A percentile compares a stretch with the other conserved stretches of the same genome.
Evolutionary conservation across 2,888 invertebrate species (phyloP).

Genomic region (Prosopocoilus inquinatus): DNA sequence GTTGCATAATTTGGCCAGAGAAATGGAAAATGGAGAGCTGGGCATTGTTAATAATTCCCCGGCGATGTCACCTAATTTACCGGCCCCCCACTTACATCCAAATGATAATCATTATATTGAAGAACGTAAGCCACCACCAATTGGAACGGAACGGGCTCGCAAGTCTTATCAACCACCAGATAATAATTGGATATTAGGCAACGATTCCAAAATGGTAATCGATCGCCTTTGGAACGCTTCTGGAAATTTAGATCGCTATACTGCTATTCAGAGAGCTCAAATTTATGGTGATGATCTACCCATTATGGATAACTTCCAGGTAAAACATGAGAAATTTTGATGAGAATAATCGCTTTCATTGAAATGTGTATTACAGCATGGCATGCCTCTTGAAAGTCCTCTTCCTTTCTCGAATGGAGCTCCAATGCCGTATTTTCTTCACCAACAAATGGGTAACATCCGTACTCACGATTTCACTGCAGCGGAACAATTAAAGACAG

Average conservation of each 20-base stretch:
- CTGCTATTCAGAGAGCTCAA: constrained; percentile 34
- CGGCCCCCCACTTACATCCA: constrained; percentile 18
- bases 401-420: constrained; percentile 43
- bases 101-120: constrained; percentile 44
- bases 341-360: constrained; percentile 8
- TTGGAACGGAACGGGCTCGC: constrained; percentile 80
- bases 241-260: constrained; percentile 33
- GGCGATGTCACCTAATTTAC: constrained; percentile 47
- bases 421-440: constrained; percentile 30
- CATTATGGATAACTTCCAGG: constrained; percentile 42
- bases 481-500: constrained; percentile 41
- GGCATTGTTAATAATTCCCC: constrained; percentile 54
- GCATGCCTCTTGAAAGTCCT: constrained; percentile 38
- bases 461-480: constrained; percentile 40
- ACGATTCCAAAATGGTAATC: constrained; percentile 21
- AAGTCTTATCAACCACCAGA: constrained; percentile 48
- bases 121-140: constrained; percentile 63
- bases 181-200: constrained; percentile 25
- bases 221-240: constrained; percentile 23
- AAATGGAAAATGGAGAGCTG: constrained; percentile 49
- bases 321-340: constrained; percentile 6
- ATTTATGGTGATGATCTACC: constrained; percentile 50
- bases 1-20: constrained; percentile 43
- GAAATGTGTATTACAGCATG: constrained; percentile 30
- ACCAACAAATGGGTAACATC: constrained; percentile 34